phyloP scores from a whole-genome alignment of 2,888 invertebrate species.

The Poecilus cupreus region DNA sequence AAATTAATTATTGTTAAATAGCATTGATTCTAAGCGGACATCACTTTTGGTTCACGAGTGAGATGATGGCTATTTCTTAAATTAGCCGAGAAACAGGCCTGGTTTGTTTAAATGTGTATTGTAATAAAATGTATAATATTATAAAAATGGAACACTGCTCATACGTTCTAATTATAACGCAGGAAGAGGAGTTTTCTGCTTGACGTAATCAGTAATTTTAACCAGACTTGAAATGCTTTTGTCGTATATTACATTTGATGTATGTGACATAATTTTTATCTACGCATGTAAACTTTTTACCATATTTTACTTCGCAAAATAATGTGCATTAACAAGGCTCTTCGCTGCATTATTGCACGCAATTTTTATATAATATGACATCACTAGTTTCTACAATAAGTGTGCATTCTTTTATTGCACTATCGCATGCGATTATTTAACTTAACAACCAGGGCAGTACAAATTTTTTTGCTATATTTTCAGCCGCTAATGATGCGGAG shows the following conservation, averaged over 20 bases:
- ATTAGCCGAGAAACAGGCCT: background rate
- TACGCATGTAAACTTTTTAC: background rate
- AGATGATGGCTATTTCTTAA: background rate
- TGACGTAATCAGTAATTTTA: constrained; percentile 52
- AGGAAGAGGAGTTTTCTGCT: constrained; percentile 13
- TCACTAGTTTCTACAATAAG: no score
- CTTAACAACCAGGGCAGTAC: no score
- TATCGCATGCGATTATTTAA: background rate
- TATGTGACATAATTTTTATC: constrained; percentile 15
- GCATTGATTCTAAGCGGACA: background rate
- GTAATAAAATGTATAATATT: constrained; percentile 26
- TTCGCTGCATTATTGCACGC: background rate
- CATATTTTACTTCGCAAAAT: background rate
- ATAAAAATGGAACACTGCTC: constrained; percentile 46
- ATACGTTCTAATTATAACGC: constrained; percentile 44
- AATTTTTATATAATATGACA: no score
- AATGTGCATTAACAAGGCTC: background rate
- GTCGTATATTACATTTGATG: constrained; percentile 28
- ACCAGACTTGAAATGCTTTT: constrained; percentile 36
- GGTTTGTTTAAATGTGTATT: background rate
- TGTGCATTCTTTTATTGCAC: background rate
- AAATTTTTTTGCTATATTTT: background rate
- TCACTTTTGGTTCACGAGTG: background rate
- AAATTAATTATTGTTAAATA: constrained; percentile 41
- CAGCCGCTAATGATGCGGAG: background rate